phyloP scores from a whole-genome alignment of 2,113 vertebrate species.

The Bubalus kerabau region DNA sequence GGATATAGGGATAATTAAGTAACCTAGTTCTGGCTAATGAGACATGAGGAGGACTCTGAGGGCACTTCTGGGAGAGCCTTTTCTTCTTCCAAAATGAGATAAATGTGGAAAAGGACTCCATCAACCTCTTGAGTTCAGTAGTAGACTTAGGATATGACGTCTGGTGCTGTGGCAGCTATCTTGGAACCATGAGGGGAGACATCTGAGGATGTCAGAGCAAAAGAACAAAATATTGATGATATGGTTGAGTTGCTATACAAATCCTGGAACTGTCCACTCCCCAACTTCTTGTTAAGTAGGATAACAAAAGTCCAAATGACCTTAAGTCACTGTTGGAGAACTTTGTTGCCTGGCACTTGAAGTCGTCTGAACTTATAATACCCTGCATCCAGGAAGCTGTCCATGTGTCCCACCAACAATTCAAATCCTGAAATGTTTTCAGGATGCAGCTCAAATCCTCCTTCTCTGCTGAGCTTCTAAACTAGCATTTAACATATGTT shows the following conservation, averaged over 20 bases:
- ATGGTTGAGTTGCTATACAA: neutral
- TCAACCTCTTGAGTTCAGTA: neutral
- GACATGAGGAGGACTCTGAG: neutral
- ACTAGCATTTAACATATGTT: neutral
- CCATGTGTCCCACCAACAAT: neutral
- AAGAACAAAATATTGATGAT: neutral
- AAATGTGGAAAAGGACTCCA: neutral
- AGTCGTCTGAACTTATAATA: neutral
- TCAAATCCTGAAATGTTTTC: neutral
- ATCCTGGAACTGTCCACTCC: neutral
- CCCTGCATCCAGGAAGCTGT: neutral
- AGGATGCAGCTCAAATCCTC: neutral
- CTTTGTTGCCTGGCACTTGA: neutral
- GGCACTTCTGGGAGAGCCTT: neutral
- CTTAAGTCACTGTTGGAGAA: neutral
- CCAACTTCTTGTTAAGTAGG: neutral
- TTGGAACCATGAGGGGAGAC: neutral
- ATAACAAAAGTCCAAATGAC: neutral
- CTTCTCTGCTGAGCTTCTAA: neutral
- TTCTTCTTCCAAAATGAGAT: neutral
- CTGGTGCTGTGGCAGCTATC: neutral
- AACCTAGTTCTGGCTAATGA: neutral
- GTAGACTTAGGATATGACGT: neutral
- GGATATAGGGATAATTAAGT: neutral
- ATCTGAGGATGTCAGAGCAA: neutral